Percentiles rank a stretch among this genome's conserved stretches.
These are phyloP conservation scores for Sinelater perroti DNA, from an alignment of 2,888 invertebrate species.

Conservation along the genomic window DNA sequence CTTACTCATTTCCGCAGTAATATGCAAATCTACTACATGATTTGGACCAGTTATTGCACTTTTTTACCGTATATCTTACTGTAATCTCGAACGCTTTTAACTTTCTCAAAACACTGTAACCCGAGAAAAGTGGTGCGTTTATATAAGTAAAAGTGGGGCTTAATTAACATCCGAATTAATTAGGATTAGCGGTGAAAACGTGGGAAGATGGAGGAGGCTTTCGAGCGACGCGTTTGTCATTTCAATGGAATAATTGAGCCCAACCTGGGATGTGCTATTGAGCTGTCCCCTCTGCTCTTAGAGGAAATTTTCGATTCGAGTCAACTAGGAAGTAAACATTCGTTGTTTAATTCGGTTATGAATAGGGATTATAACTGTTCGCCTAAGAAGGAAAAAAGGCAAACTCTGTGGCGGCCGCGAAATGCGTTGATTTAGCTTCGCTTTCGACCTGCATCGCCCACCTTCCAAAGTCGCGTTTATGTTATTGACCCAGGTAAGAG, in stretches of 20 bases:
- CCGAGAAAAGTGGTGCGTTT: no score
- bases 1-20: no score
- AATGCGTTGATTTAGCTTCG: constrained; percentile 18
- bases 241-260: not conserved
- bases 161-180: constrained; percentile 5
- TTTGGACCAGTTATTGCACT: no score
- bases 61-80: no score
- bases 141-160: no score
- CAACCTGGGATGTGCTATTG: not conserved
- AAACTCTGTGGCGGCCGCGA: no score
- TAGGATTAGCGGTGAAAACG: constrained; percentile 22
- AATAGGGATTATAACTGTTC: not conserved
- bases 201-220: not conserved
- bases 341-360: not conserved
- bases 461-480: constrained; percentile 23
- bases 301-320: not conserved
- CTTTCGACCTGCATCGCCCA: constrained; percentile 36
- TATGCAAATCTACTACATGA: no score
- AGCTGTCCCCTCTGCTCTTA: not conserved
- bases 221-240: no score
- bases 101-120: no score
- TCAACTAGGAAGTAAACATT: not conserved
- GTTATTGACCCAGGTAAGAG: constrained; percentile 38
- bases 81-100: no score
- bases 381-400: not conserved